Percentiles rank a stretch among this genome's conserved stretches.
These are phyloP conservation scores for Pedetes capensis DNA, from an alignment of 2,113 vertebrate genomes.

Conservation along the genomic window DNA sequence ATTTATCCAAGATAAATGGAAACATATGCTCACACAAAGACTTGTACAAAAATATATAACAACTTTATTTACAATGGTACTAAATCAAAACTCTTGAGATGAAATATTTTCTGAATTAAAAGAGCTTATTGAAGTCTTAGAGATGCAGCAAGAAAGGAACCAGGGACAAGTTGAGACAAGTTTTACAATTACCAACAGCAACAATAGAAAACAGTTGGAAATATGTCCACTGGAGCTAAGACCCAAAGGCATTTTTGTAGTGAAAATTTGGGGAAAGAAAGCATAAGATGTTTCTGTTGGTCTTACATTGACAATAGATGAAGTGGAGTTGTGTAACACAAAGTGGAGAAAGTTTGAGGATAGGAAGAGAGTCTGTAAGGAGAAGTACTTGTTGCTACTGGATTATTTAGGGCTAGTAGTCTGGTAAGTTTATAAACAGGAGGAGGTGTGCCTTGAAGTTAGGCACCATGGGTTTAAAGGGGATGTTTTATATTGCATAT, in stretches of 20 bases:
- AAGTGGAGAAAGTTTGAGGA: neutral
- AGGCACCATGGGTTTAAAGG: neutral
- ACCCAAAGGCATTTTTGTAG: neutral
- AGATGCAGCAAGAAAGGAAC: neutral
- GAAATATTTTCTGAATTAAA: neutral
- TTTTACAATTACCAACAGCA: no score
- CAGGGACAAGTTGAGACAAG: neutral
- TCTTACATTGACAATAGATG: neutral
- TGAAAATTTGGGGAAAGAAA: neutral
- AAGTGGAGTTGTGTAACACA: neutral
- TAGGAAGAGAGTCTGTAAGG: neutral
- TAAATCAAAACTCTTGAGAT: neutral
- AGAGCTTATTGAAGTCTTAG: neutral
- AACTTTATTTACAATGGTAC: neutral
- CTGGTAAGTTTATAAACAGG: neutral
- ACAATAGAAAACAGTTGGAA: neutral
- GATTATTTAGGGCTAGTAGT: neutral
- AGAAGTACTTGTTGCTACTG: neutral
- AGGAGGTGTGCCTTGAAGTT: no score
- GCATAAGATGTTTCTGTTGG: neutral
- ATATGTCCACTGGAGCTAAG: neutral
- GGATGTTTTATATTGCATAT: neutral
- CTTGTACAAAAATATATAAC: neutral
- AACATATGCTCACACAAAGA: neutral
- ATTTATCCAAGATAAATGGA: neutral